Conservation (phyloP, 2,797 vertebrate genomes). For the Alcedo quadribrachys region DNA sequence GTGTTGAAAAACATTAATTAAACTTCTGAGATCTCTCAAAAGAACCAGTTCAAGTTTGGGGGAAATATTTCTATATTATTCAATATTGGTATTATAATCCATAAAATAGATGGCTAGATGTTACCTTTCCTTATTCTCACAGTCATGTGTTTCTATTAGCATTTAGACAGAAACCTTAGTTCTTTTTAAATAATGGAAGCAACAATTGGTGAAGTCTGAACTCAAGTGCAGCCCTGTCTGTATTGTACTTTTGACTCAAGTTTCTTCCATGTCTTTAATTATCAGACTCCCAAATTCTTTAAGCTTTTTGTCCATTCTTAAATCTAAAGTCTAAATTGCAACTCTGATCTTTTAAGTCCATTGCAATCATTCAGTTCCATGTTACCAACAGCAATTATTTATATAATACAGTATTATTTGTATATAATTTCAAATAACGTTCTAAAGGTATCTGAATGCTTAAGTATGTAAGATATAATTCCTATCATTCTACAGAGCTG, state of each 20-base stretch:
- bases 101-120: background rate
- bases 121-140: background rate
- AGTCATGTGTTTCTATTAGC: background rate
- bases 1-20: slow-evolving; percentile 53
- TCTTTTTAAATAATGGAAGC: background rate
- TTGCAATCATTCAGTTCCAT: background rate
- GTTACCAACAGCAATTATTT: background rate
- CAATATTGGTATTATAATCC: background rate
- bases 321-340: background rate
- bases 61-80: background rate
- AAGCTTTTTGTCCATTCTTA: background rate
- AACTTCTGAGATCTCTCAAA: slow-evolving; percentile 32
- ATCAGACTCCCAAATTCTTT: background rate
- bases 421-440: background rate
- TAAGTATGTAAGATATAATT: background rate
- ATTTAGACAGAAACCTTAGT: background rate
- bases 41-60: slow-evolving; percentile 2
- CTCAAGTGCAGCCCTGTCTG: background rate
- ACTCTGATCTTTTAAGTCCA: background rate
- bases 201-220: background rate
- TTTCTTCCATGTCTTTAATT: background rate
- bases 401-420: background rate
- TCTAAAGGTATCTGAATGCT: background rate
- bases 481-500: background rate
- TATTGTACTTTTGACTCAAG: background rate